These are phyloP conservation scores for Griposia aprilina DNA, from an alignment of 2,888 invertebrate genomes.

Conservation along the genomic window DNA sequence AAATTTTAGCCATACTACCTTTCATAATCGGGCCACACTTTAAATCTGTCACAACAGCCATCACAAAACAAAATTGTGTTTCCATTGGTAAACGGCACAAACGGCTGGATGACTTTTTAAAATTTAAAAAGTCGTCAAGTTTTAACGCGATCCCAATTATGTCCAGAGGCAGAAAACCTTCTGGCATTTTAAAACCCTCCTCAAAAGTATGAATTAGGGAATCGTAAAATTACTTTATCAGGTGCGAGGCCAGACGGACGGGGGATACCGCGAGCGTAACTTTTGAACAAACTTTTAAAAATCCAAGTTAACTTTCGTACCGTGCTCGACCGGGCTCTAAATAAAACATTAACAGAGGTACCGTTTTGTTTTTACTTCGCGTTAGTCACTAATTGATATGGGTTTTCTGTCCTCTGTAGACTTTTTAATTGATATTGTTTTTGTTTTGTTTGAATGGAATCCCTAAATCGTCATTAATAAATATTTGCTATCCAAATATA, in stretches of 20 bases:
- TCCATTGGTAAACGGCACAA: conserved; percentile 57
- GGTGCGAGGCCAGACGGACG: conserved; percentile 84
- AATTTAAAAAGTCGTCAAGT: conserved; percentile 79
- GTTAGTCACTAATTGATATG: conserved; percentile 86
- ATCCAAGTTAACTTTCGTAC: conserved; percentile 87
- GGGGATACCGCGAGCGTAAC: conserved; percentile 81
- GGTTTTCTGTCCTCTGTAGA: conserved; percentile 78
- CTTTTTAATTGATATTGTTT: conserved; percentile 77
- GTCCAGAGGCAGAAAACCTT: conserved; percentile 79
- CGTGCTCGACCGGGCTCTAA: conserved; percentile 76
- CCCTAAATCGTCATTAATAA: conserved; percentile 54
- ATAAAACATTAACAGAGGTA: conserved; percentile 86
- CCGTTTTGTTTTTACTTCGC: conserved; percentile 82
- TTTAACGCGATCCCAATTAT: conserved; percentile 83
- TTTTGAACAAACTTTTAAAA: conserved; percentile 88
- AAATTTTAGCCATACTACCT: conserved; percentile 42
- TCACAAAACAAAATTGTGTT: conserved; percentile 52
- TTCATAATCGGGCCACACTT: conserved; percentile 47
- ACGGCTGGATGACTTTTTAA: conserved; percentile 66
- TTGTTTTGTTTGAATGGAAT: conserved; percentile 59
- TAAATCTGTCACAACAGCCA: conserved; percentile 63
- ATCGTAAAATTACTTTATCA: conserved; percentile 89
- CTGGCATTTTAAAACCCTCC: conserved; percentile 87
- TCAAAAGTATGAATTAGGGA: conserved; percentile 89
- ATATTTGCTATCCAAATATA: conserved; percentile 26